A percentile compares a stretch with the other conserved stretches of the same genome.
Conservation (phyloP, 2,888 invertebrate genomes). For the Nycteola revayana region DNA sequence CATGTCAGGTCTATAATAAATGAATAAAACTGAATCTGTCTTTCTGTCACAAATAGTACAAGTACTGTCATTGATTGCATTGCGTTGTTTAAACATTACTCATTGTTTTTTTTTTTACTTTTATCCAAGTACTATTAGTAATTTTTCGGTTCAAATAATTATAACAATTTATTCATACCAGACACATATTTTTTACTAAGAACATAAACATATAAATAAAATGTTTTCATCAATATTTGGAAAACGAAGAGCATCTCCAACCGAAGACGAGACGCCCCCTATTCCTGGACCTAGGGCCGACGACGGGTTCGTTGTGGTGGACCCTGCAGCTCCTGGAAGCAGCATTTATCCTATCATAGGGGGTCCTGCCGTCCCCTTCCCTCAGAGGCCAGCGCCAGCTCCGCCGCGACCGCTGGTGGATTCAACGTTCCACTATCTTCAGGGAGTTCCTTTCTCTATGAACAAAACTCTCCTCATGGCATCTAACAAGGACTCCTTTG, state of each 20-base stretch:
- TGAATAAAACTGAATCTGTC: too few relatives aligned
- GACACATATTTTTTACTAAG: constrained; percentile 29
- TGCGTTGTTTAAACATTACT: too few relatives aligned
- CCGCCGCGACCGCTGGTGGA: constrained; percentile 34
- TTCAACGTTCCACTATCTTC: constrained; percentile 71
- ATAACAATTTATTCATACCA: too few relatives aligned
- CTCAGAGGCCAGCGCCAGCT: constrained; percentile 57
- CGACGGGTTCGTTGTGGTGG: constrained; percentile 67
- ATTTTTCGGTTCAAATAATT: too few relatives aligned
- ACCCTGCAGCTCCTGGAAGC: constrained; percentile 48
- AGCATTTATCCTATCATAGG: constrained; percentile 61
- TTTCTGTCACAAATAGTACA: too few relatives aligned
- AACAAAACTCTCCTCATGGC: constrained; percentile 70
- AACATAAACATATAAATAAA: not conserved
- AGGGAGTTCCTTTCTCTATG: constrained; percentile 80
- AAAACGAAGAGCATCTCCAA: constrained; percentile 70
- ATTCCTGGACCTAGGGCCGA: constrained; percentile 68
- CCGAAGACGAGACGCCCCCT: constrained; percentile 68
- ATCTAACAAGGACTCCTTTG: constrained; percentile 69
- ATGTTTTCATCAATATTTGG: constrained; percentile 78
- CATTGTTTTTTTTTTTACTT: too few relatives aligned
- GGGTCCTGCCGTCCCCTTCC: constrained; percentile 40
- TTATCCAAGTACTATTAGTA: too few relatives aligned
- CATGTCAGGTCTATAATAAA: too few relatives aligned
- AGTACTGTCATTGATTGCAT: too few relatives aligned